Conservation (phyloP, 2,888 invertebrate species). For the Bellardia bayeri region DNA sequence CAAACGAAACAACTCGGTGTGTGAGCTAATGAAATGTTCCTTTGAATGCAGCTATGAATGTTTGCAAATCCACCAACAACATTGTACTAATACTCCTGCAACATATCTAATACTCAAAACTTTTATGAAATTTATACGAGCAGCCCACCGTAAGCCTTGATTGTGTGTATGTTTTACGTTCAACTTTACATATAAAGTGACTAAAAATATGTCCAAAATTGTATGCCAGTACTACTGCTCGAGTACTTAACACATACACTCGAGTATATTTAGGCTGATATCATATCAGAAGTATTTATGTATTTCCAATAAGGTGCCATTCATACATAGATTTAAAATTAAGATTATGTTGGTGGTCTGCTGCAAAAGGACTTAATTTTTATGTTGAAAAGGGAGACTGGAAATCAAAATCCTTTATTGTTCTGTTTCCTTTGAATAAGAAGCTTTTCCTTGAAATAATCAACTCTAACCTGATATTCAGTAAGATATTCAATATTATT, state of each 20-base stretch:
- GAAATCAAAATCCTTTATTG: too few relatives aligned
- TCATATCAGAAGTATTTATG: slow-evolving; percentile 15
- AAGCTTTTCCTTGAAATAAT: too few relatives aligned
- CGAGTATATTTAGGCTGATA: slow-evolving; percentile 42
- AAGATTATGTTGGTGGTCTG: not conserved
- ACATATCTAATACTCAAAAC: not conserved
- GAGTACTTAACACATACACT: slow-evolving; percentile 38
- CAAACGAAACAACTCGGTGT: slow-evolving; percentile 48
- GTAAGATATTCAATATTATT: too few relatives aligned
- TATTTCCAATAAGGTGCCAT: slow-evolving; percentile 41
- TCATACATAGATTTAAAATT: not conserved
- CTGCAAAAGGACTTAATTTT: not conserved
- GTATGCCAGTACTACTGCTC: slow-evolving; percentile 35
- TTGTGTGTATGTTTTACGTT: slow-evolving; percentile 1
- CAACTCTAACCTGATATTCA: too few relatives aligned
- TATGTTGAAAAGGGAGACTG: too few relatives aligned
- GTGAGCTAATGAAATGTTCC: slow-evolving; percentile 49
- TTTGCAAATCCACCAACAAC: slow-evolving; percentile 26
- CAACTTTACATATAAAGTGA: slow-evolving; percentile 4
- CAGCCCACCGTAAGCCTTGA: slow-evolving; percentile 32
- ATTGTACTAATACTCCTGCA: not conserved
- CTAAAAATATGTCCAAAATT: slow-evolving; percentile 43
- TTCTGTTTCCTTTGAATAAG: too few relatives aligned
- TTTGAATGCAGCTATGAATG: slow-evolving; percentile 16
- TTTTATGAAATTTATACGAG: slow-evolving; percentile 50